A percentile compares a stretch with the other conserved stretches of the same genome.
Evolutionary conservation across 2,113 vertebrate genomes (phyloP).

Genomic region (Brachionichthys hirsutus): DNA sequence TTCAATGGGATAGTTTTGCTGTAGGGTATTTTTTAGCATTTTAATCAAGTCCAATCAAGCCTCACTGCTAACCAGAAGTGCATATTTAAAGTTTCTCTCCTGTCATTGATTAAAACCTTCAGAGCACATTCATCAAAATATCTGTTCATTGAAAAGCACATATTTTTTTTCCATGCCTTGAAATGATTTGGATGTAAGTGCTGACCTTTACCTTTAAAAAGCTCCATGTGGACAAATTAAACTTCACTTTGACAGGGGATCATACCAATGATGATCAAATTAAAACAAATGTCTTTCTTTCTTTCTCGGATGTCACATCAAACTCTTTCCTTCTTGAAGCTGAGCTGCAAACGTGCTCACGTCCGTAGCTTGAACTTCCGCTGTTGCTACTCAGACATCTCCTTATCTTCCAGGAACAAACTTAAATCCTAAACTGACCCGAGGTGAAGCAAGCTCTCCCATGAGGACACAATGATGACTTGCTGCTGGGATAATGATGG

Average conservation of each 20-base stretch:
- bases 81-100: no score
- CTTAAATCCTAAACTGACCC: constrained; percentile 75
- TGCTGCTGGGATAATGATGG: constrained; percentile 41
- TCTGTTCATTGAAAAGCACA: no score
- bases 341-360: constrained; percentile 40
- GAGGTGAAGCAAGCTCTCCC: constrained; percentile 45
- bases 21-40: neutral
- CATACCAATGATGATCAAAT: no score
- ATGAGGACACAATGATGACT: constrained; percentile 15
- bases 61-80: no score
- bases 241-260: no score
- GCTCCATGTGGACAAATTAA: no score
- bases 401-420: constrained; percentile 77
- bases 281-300: neutral
- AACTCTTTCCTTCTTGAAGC: constrained; percentile 9
- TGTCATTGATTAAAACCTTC: no score
- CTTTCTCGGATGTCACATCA: neutral
- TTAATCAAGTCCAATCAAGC: no score
- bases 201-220: no score
- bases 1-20: constrained; percentile 5
- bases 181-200: no score
- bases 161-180: no score
- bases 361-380: constrained; percentile 27
- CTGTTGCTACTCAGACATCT: constrained; percentile 27
- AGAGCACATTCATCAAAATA: no score